Base-by-base conservation (phyloP, 2,888 invertebrate genomes). In the Synergus itoensis region DNA sequence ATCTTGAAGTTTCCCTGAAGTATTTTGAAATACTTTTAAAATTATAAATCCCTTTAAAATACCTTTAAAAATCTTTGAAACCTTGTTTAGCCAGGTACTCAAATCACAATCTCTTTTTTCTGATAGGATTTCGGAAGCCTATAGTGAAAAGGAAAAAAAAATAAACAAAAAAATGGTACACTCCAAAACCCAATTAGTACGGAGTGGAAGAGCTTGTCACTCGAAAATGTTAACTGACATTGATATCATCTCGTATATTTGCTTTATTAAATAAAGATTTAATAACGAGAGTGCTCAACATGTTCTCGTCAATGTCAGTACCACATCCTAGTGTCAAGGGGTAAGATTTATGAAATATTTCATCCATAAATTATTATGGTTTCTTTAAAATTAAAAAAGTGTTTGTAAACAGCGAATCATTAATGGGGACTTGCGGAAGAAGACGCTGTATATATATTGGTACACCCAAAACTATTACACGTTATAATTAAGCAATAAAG, bases 401-500 rank as follows among this genome's bases (percentile, higher is more conserved):
- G 36, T 36, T 7, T 36, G 36, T 36, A 36, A 36, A 36, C 5
- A 36, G 36, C 36, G 36, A 7, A 36, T 36, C 36, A 36, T 36
- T 36, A 36, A 36, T 5, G 7, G 36, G 36, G 36, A 36, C 36
- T 4, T 36, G 7, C 0, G 36, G 36, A 36, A 0, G 36, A 36
- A 36, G 7, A 7, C 36, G 0, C 36, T 36, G 7, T 28, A 28
- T n/a, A 5, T 36, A 36, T 0, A 36, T 36, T 36, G 36, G 0
- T 41, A 41, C 16, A 48, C 36, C 36, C 12, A 18, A 40, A 73
- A 48, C 60, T 75, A 80, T 84, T 84, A 85, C 85, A 84, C 79
- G 83, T 77, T 81, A 83, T 86, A 85, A 87, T 86, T 84, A 82
- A 85, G 82, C 83, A 86, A 87, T 88, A 87, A 85, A 69, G 77